Conservation (phyloP, 2,888 invertebrate species). For the Dicycla oo region DNA sequence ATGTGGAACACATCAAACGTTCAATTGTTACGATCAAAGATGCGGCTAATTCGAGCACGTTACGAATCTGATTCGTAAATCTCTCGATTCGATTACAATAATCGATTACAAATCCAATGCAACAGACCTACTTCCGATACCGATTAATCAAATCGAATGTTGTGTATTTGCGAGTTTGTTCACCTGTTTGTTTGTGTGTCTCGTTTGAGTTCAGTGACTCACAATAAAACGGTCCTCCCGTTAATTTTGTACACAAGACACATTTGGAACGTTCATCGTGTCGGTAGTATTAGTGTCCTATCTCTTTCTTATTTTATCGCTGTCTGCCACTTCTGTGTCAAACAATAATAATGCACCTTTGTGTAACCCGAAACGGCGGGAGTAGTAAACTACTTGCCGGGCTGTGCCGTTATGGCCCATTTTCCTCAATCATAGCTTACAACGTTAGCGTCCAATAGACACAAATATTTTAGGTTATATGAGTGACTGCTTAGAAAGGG, state of each 20-base stretch:
- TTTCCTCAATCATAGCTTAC: conserved; percentile 29
- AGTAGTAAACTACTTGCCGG: conserved; percentile 22
- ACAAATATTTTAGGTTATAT: conserved; percentile 26
- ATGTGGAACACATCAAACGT: conserved; percentile 58
- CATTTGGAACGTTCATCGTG: conserved; percentile 68
- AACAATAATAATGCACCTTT: conserved; percentile 46
- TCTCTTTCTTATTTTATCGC: conserved; percentile 63
- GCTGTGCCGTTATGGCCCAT: conserved; percentile 13
- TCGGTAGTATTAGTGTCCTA: conserved; percentile 58
- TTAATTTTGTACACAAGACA: conserved; percentile 73
- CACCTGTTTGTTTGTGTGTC: conserved; percentile 75
- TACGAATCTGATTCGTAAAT: conserved; percentile 46
- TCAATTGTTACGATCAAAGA: conserved; percentile 58
- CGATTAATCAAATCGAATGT: conserved; percentile 58
- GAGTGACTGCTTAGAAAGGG: conserved; percentile 33
- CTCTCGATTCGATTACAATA: conserved; percentile 57
- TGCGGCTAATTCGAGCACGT: conserved; percentile 53
- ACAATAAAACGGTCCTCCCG: conserved; percentile 75
- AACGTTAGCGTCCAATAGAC: conserved; percentile 13
- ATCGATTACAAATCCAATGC: conserved; percentile 61
- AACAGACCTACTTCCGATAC: conserved; percentile 51
- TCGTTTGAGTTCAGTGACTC: conserved; percentile 76
- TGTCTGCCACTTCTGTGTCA: conserved; percentile 52
- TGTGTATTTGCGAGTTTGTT: conserved; percentile 73
- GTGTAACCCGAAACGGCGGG: conserved; percentile 36